Percentiles rank a stretch among this genome's conserved stretches.
Evolutionary conservation across 2,113 vertebrate genomes (phyloP).

Genomic region (Reinhardtius hippoglossoides): DNA sequence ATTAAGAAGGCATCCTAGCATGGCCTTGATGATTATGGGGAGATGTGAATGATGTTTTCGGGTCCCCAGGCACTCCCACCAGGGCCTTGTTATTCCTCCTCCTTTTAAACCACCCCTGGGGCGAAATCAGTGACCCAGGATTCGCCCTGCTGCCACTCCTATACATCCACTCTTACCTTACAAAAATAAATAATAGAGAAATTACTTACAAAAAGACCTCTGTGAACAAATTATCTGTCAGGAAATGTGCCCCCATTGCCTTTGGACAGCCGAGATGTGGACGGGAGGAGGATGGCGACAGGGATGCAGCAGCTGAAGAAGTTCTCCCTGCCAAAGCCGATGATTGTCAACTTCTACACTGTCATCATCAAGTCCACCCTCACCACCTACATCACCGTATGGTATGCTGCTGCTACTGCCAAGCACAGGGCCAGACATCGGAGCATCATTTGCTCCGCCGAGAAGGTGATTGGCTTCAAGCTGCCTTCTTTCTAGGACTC

Average conservation of each 20-base stretch:
- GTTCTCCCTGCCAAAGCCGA: too few species aligned
- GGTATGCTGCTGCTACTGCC: too few species aligned
- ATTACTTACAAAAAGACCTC: constrained; percentile 77
- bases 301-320: too few species aligned
- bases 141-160: constrained; percentile 21
- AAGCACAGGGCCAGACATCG: too few species aligned
- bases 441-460: too few species aligned
- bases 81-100: constrained; percentile 91
- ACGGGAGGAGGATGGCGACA: too few species aligned
- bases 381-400: too few species aligned
- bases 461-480: too few species aligned
- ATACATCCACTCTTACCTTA: constrained; percentile 46
- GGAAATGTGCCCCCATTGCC: too few species aligned
- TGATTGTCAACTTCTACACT: background rate
- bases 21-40: constrained; percentile 92
- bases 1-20: constrained; percentile 90
- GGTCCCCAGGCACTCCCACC: constrained; percentile 85
- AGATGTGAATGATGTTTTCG: constrained; percentile 87
- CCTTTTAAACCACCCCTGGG: constrained; percentile 89
- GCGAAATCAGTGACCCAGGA: constrained; percentile 86
- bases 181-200: constrained; percentile 26
- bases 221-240: constrained; percentile 80
- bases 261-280: too few species aligned
- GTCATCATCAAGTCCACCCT: background rate
- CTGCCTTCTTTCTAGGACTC: too few species aligned